Base-by-base conservation (phyloP, 2,888 invertebrate genomes). In the Troilus luridus region DNA sequence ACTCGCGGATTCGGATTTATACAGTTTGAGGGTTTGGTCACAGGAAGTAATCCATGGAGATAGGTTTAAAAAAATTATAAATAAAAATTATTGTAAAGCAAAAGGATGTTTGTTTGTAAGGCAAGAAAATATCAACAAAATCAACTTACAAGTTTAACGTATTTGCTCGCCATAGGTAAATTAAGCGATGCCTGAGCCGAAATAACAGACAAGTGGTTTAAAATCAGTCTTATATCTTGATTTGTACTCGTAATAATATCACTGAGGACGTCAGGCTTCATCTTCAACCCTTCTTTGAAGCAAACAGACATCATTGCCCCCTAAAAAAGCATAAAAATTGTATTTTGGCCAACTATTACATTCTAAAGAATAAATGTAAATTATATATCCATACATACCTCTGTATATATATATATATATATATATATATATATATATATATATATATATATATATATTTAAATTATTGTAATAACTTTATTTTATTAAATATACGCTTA, bases 141-240 rank as follows among this genome's bases (percentile, higher is more conserved):
- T 27, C 64, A 67, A 93, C 94, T 93, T 93, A 97, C 97, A 94
- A 98, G 94, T 94, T 97, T 97, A 21, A 97, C 94, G 94, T 99
- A 98, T 94, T 99, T 99, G 93, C 96, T 96, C 0, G 96, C 95
- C 7, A 94, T 95, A 56, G 95, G 94, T 1, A 96, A 95, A 93
- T 96, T 96, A 24, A 93, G 92, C 92, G 95, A 95, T 88, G 94
- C 94, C 59, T 96, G 96, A 0, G 94, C 93, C 19, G 95, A 94
- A 56, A 96, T 92, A 95, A 99, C 95, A 0, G 98, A 97, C 91
- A 99, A 95, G 94, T 98, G 96, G 94, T 99, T 98, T 88, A 99
- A 95, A 1, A 98, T 97, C 95, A 99, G 99, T 1, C 99, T 95
- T 92, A 99, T 96, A 94, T 99, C 99, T 93, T 98, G 97, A 93